These are phyloP conservation scores for Machaerirhynchus nigripectus DNA, from an alignment of 2,113 vertebrate genomes.

Conservation along the genomic window DNA sequence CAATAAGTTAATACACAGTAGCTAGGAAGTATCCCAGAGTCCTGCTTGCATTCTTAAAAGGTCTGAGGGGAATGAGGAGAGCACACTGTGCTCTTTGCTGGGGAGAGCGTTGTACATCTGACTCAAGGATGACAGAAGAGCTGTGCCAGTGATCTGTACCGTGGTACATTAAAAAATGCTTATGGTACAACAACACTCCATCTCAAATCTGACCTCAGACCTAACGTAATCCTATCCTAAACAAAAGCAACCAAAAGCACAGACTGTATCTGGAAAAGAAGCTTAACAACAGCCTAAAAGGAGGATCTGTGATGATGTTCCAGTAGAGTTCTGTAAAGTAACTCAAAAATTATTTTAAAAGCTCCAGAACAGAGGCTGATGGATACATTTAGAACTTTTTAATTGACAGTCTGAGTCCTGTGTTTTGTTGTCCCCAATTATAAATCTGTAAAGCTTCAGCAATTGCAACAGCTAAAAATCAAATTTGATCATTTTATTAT, in stretches of 20 bases:
- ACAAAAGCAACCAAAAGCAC: not conserved
- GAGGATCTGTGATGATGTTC: not conserved
- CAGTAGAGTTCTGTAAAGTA: not conserved
- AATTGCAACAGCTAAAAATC: not conserved
- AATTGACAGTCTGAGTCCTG: not conserved
- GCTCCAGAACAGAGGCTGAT: not conserved
- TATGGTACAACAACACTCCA: not conserved
- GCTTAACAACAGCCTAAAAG: not conserved
- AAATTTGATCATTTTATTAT: not conserved
- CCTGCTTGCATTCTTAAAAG: not conserved
- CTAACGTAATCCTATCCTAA: not conserved
- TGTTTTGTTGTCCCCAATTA: not conserved
- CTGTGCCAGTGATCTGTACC: not conserved
- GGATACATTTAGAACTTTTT: not conserved
- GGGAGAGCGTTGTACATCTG: not conserved
- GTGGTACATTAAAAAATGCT: not conserved
- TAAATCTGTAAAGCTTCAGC: not conserved
- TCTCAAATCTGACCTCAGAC: not conserved
- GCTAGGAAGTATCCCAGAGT: not conserved
- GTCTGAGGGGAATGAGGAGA: not conserved
- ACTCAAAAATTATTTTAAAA: not conserved
- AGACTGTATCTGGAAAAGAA: not conserved
- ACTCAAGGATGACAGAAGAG: not conserved
- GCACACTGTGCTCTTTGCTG: not conserved
- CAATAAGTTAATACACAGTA: not conserved